Conservation (phyloP, 2,888 invertebrate species). For the Frankliniella intonsa region DNA sequence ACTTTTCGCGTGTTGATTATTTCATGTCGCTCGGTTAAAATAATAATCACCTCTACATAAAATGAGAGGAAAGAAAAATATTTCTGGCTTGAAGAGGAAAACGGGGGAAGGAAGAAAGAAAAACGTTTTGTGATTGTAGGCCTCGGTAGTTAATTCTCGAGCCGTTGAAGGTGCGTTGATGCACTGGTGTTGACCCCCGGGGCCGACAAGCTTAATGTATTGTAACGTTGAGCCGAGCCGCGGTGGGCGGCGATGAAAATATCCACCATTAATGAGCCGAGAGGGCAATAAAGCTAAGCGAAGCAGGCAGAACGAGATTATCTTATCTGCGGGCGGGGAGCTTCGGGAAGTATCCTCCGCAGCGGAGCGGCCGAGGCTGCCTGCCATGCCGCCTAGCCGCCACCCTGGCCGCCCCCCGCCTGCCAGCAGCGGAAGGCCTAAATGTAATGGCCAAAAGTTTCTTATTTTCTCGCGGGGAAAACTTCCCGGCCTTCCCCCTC, state of each 20-base stretch:
- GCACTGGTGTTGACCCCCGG: too few species aligned
- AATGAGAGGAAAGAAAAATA: too few species aligned
- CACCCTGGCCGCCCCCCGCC: background rate
- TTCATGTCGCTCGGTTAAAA: too few species aligned
- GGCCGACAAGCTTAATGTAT: background rate
- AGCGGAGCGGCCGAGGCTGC: background rate
- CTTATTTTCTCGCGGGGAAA: background rate
- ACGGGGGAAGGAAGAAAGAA: too few species aligned
- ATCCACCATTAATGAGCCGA: background rate
- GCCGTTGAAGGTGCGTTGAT: background rate
- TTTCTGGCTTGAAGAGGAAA: too few species aligned
- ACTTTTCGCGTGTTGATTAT: too few species aligned
- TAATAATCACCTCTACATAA: too few species aligned
- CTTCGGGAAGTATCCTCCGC: background rate
- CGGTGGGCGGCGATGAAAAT: background rate
- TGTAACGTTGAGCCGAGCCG: too few species aligned
- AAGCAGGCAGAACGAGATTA: constrained; percentile 14
- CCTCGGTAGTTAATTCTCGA: background rate
- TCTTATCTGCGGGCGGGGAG: background rate
- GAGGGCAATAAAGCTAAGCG: background rate
- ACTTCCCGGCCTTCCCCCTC: background rate
- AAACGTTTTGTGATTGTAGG: too few species aligned
- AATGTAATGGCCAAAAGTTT: constrained; percentile 23
- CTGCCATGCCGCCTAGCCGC: background rate
- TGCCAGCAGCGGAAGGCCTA: background rate